Evolutionary conservation across 2,113 vertebrate species (phyloP), one percentile per base, ranked within the genome.

Genomic region (Python bivittatus): DNA sequence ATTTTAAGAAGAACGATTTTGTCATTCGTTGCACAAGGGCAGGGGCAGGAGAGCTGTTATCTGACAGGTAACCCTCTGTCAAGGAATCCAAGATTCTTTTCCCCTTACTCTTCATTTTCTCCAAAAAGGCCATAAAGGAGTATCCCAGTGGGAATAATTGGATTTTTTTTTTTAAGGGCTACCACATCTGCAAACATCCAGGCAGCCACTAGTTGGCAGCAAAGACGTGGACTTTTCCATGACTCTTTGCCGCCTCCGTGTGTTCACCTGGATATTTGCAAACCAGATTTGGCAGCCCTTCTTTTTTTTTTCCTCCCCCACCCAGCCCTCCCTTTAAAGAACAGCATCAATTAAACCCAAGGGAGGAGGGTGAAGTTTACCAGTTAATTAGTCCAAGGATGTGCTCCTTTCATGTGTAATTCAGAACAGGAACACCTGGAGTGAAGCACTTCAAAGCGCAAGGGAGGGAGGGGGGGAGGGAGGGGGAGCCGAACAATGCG

Each of bases 381-480:
- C 97, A 97, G 98, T 98, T 98, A 98, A 98, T 98, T 98, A 98
- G 98, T 97, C 97, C 95, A 93, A 97, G 97, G 98, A 98, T 97
- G 96, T 96, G 96, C 97, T 96, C 97, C 98, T 98, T 98, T 98
- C 98, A 98, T 98, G 98, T 98, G 98, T 98, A 98, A 98, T 98
- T 98, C 97, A 98, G 98, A 98, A 98, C 98, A 98, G 97, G 97
- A 97, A 97, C 97, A 98, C 98, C 98, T 98, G 98, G 98, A 97
- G 98, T 96, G 98, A 96, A 90, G 97, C 96, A 97, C 98, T 98
- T 98, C 98, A 98, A 98, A 98, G 98, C 97, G 93, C 93, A 58
- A 93, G 95, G 94, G 92, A 97, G 95, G 95, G 7, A 42, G 42
- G 44, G 17, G 52, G 33, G 12, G 11, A 22, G 38, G 56, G 48